Evolutionary conservation across 2,888 invertebrate species (phyloP), one percentile per base, ranked within the genome.

Genomic region (Pseudolycoriella hygida): DNA sequence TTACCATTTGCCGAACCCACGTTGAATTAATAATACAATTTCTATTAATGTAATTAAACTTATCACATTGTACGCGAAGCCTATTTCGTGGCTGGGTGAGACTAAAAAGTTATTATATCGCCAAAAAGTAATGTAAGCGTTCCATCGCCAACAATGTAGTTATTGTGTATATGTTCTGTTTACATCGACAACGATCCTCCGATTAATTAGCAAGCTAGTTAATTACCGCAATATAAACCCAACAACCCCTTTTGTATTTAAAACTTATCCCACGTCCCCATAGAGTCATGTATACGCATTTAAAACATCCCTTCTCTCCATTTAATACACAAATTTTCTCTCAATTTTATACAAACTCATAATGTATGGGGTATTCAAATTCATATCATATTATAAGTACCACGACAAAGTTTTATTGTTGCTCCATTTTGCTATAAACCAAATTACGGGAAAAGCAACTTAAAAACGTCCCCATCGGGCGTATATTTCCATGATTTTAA

Each of bases 201-300:
- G 53, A 60, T 62, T 63, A 62, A 62, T 62, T 64, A 62, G 61
- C 61, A 60, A 61, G 60, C 57, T 58, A 60, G 60, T 62, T 64
- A 64, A 61, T 62, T 61, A 64, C 58, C 60, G 56, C 58, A 57
- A 25, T 57, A 57, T 60, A 46, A 42, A 15, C 4, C 43, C 18
- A 41, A 14, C 40, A 39, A 39, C 39, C 39, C 39, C 39, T 39
- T 39, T 39, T 39, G 39, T 39, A 39, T 39, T 17, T 17, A 15
- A 39, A 39, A 17, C 14, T 17, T 37, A 25, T 25, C 25, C 25
- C 25, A 25, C 25, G 25, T 25, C 25, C 25, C 25, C 25, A 25
- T 25, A 25, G 25, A 25, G 25, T 25, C 25, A 25, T 25, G 25
- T 25, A 25, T 25, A 25, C 25, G 25, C 25, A 25, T 25, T 25